These are phyloP conservation scores for Melangyna quadrimaculata DNA, from an alignment of 2,888 invertebrate species.

Conservation along the genomic window DNA sequence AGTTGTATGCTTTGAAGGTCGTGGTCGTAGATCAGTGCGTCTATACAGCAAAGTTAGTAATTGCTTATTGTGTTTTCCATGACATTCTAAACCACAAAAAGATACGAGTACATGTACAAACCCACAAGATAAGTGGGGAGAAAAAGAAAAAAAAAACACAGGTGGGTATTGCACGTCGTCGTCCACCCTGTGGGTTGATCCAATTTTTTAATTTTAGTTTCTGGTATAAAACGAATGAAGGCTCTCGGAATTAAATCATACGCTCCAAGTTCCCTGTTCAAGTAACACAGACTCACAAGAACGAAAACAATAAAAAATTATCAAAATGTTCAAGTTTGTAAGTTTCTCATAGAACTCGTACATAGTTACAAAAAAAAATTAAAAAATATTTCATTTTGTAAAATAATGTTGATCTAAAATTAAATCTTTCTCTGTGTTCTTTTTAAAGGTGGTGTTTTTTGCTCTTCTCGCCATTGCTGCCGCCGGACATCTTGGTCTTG, in stretches of 20 bases:
- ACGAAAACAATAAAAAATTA: conserved; percentile 33
- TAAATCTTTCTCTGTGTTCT: neutral
- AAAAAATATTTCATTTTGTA: neutral
- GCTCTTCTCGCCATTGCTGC: conserved; percentile 72
- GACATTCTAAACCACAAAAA: conserved; percentile 58
- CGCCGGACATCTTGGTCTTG: conserved; percentile 60
- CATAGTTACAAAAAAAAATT: neutral
- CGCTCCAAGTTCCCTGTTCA: conserved; percentile 55
- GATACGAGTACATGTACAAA: neutral
- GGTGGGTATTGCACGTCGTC: conserved; percentile 25
- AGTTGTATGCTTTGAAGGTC: conserved; percentile 52
- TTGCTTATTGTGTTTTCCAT: conserved; percentile 40
- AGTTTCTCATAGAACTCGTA: conserved; percentile 14
- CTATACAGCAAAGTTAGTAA: conserved; percentile 17
- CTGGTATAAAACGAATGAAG: conserved; percentile 51
- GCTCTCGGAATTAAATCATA: conserved; percentile 44
- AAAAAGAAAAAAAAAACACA: conserved; percentile 12
- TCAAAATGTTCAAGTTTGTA: conserved; percentile 73
- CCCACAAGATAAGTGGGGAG: neutral
- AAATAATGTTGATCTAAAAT: neutral
- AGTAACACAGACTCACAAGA: conserved; percentile 63
- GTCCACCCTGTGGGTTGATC: conserved; percentile 42
- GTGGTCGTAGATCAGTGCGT: conserved; percentile 40
- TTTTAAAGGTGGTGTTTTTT: conserved; percentile 73
- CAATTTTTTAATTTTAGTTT: conserved; percentile 25